phyloP scores from a whole-genome alignment of 2,113 vertebrate genomes.

The Micromys minutus region DNA sequence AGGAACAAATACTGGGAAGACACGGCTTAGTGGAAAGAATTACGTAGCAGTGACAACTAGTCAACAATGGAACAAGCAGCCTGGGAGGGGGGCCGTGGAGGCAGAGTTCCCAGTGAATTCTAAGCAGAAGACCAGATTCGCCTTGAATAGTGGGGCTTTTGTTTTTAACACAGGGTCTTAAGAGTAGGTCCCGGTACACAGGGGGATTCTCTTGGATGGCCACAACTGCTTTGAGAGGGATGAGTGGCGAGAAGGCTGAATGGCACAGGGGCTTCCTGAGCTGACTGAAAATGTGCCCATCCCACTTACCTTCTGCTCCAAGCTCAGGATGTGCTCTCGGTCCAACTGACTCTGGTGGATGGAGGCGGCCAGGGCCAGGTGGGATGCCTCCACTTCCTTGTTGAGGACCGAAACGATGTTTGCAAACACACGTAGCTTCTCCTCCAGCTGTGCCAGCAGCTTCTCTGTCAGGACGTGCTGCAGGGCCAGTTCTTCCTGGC shows the following conservation, averaged over 20 bases:
- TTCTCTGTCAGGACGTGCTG: conserved; percentile 79
- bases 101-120: neutral
- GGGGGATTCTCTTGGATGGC: neutral
- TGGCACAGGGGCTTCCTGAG: neutral
- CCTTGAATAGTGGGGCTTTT: rapidly evolving
- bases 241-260: neutral
- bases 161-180: neutral
- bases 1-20: neutral
- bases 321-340: conserved; percentile 83
- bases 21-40: neutral
- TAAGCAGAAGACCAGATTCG: neutral
- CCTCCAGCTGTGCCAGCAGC: conserved; percentile 86
- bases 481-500: conserved; percentile 76
- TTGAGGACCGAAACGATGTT: conserved; percentile 90
- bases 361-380: conserved; percentile 83
- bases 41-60: neutral
- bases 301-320: conserved; percentile 86
- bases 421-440: conserved; percentile 89
- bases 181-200: neutral
- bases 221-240: neutral
- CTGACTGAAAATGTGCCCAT: neutral
- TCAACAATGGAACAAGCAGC: neutral
- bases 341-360: conserved; percentile 85
- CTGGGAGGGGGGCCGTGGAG: neutral
- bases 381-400: conserved; percentile 89